A percentile compares a stretch with the other conserved stretches of the same genome.
These are phyloP conservation scores for Caracal caracal DNA, from an alignment of 2,113 vertebrate genomes.

Conservation along the genomic window DNA sequence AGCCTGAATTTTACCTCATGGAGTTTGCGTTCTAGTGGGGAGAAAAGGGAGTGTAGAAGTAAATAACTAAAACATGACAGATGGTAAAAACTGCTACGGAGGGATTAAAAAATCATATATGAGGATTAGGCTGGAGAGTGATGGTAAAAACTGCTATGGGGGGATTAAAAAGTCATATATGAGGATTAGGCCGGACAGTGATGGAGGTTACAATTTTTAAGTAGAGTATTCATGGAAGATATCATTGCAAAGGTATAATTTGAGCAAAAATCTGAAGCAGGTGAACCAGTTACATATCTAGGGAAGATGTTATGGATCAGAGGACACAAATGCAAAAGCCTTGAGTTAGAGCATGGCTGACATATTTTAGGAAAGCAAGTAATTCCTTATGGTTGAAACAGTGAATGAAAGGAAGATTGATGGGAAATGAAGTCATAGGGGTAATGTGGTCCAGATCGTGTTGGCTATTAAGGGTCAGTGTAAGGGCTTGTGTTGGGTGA, in stretches of 20 bases:
- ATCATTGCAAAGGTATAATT: neutral
- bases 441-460: neutral
- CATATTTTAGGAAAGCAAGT: neutral
- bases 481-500: neutral
- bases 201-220: constrained; percentile 7
- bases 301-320: neutral
- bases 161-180: neutral
- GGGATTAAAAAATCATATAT: neutral
- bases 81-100: neutral
- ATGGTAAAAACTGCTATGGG: neutral
- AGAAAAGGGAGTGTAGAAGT: neutral
- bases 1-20: neutral
- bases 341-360: neutral
- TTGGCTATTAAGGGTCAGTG: neutral
- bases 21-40: neutral
- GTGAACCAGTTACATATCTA: neutral
- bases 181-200: neutral
- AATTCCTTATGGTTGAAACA: neutral
- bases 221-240: neutral
- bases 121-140: neutral
- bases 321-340: neutral
- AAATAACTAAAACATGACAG: neutral
- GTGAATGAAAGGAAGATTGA: neutral
- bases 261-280: neutral
- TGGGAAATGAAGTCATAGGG: neutral